Evolutionary conservation across 1,140 invertebrate genomes (phyloP).

Genomic region (Drosophila seguyi): DNA sequence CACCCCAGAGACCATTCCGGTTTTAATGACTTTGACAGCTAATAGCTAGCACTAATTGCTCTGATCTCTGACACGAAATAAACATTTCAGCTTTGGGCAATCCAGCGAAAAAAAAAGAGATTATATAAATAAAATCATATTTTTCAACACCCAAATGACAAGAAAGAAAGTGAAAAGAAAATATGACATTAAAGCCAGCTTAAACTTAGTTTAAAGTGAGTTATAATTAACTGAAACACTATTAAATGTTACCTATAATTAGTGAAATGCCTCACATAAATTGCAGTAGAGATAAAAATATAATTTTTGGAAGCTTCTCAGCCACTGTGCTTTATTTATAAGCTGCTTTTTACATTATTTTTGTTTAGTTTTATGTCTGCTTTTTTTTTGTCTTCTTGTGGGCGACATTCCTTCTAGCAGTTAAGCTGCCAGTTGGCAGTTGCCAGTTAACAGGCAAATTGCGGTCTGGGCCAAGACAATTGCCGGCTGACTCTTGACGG

Average conservation of each 20-base stretch:
- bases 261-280: not conserved
- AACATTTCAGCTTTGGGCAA: slow-evolving; percentile 28
- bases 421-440: slow-evolving; percentile 36
- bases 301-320: not conserved
- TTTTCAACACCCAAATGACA: slow-evolving; percentile 19
- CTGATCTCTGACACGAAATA: slow-evolving; percentile 49
- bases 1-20: slow-evolving; percentile 33
- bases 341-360: not conserved
- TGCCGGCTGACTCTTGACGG: slow-evolving; percentile 44
- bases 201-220: slow-evolving; percentile 5
- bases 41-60: slow-evolving; percentile 60
- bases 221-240: not conserved
- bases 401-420: slow-evolving; percentile 43
- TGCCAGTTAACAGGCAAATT: slow-evolving; percentile 54
- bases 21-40: slow-evolving; percentile 54
- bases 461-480: slow-evolving; percentile 44
- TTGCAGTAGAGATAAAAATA: not conserved
- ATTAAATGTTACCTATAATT: not conserved
- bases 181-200: slow-evolving; percentile 2
- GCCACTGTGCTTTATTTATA: not conserved
- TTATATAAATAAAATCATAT: slow-evolving; percentile 30
- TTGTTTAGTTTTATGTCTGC: not conserved
- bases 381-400: slow-evolving; percentile 5
- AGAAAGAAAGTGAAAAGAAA: slow-evolving; percentile 32
- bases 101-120: slow-evolving; percentile 1